phyloP scores from a whole-genome alignment of 2,888 invertebrate genomes.

The Drosophila borealis region DNA sequence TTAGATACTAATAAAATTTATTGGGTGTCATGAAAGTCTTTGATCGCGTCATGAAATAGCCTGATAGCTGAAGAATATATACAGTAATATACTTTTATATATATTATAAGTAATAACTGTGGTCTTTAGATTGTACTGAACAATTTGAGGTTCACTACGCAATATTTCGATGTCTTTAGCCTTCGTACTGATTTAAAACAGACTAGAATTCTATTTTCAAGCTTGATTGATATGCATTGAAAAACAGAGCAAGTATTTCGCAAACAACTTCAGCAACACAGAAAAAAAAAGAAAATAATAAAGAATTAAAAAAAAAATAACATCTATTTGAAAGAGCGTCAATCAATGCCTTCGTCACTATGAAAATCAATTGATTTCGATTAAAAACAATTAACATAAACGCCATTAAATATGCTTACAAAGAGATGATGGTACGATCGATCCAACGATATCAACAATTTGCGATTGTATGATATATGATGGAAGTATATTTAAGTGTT shows the following conservation, averaged over 20 bases:
- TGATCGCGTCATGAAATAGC: too few relatives aligned
- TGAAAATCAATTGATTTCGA: slow-evolving; percentile 74
- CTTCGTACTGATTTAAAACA: slow-evolving; percentile 40
- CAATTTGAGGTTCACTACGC: slow-evolving; percentile 10
- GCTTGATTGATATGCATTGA: slow-evolving; percentile 35
- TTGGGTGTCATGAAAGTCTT: too few relatives aligned
- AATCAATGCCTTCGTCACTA: slow-evolving; percentile 76
- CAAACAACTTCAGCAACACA: slow-evolving; percentile 5
- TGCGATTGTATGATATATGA: slow-evolving; percentile 38
- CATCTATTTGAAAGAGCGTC: slow-evolving; percentile 34
- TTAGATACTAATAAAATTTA: too few relatives aligned
- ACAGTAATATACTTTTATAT: too few relatives aligned
- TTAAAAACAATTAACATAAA: slow-evolving; percentile 73
- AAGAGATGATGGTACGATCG: slow-evolving; percentile 9
- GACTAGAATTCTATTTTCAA: background rate
- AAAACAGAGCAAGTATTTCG: slow-evolving; percentile 22
- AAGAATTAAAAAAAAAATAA: background rate
- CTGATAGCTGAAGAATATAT: too few relatives aligned
- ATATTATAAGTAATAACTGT: too few relatives aligned
- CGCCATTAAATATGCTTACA: slow-evolving; percentile 56
- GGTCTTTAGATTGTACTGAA: background rate
- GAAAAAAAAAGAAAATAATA: background rate
- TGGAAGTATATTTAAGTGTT: slow-evolving; percentile 11
- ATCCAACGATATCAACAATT: slow-evolving; percentile 4
- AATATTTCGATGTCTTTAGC: slow-evolving; percentile 25